Evolutionary conservation across 2,888 invertebrate species (phyloP).

Genomic region (Ypsolopha scabrella): DNA sequence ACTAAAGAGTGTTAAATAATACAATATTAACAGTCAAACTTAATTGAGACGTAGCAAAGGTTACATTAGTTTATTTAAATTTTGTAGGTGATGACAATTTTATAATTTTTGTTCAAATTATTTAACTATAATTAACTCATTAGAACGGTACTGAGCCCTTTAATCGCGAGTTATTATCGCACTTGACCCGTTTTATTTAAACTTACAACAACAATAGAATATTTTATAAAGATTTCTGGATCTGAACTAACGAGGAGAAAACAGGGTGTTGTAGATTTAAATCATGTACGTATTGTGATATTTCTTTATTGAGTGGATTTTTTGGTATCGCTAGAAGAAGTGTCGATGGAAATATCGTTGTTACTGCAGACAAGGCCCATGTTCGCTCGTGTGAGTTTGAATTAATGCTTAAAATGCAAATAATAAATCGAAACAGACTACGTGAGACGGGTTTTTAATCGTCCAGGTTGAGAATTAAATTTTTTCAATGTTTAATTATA

Average conservation of each 20-base stretch:
- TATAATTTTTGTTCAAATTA: too few relatives aligned
- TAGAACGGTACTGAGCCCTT: too few relatives aligned
- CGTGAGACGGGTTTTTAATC: constrained; percentile 4
- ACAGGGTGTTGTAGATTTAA: constrained; percentile 37
- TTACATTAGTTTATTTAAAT: too few relatives aligned
- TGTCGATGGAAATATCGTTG: constrained; percentile 19
- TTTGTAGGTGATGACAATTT: too few relatives aligned
- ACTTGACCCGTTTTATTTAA: too few relatives aligned
- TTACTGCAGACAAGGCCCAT: constrained; percentile 23
- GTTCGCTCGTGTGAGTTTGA: constrained; percentile 20
- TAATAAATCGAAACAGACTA: constrained; percentile 15
- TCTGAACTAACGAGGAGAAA: constrained; percentile 17
- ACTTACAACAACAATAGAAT: too few relatives aligned
- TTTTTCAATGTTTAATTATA: constrained; percentile 2
- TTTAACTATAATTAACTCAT: too few relatives aligned
- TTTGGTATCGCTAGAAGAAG: constrained; percentile 23
- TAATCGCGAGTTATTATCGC: too few relatives aligned
- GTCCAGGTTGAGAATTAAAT: background rate
- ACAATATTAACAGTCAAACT: too few relatives aligned
- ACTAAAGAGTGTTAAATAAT: too few relatives aligned
- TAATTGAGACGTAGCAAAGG: too few relatives aligned
- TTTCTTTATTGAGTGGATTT: constrained; percentile 5
- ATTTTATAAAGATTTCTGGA: background rate
- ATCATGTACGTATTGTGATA: constrained; percentile 5
- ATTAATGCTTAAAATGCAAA: constrained; percentile 13